Evolutionary conservation across 2,797 vertebrate species (phyloP).

Genomic region (Premnoplex brunnescens): DNA sequence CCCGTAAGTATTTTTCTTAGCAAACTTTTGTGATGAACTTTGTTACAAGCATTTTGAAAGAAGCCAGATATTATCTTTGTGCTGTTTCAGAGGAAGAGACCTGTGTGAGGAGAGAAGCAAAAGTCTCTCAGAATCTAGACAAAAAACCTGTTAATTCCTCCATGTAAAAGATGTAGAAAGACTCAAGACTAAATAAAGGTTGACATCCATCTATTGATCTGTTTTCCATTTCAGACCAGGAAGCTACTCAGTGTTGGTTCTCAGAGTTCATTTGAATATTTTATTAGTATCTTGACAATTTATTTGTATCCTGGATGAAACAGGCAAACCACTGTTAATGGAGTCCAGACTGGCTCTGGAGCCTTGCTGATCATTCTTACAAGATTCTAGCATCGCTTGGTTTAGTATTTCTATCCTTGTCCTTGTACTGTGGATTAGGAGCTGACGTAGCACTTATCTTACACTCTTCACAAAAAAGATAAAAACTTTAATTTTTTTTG

Average conservation of each 20-base stretch:
- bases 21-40: not conserved
- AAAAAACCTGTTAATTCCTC: not conserved
- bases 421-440: not conserved
- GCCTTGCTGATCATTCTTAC: not conserved
- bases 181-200: not conserved
- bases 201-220: not conserved
- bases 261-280: conserved; percentile 14
- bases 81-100: not conserved
- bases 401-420: not conserved
- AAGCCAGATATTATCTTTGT: not conserved
- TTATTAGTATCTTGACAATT: not conserved
- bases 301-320: not conserved
- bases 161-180: not conserved
- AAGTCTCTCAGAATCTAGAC: not conserved
- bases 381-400: not conserved
- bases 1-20: not conserved
- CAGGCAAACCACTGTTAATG: not conserved
- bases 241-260: not conserved
- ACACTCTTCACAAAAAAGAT: not conserved
- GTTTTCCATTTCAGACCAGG: not conserved
- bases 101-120: not conserved
- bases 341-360: not conserved
- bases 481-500: not conserved
- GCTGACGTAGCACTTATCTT: not conserved
- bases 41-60: not conserved